These are phyloP conservation scores for Nothocercus julius DNA, from an alignment of 2,113 vertebrate species.

Conservation along the genomic window DNA sequence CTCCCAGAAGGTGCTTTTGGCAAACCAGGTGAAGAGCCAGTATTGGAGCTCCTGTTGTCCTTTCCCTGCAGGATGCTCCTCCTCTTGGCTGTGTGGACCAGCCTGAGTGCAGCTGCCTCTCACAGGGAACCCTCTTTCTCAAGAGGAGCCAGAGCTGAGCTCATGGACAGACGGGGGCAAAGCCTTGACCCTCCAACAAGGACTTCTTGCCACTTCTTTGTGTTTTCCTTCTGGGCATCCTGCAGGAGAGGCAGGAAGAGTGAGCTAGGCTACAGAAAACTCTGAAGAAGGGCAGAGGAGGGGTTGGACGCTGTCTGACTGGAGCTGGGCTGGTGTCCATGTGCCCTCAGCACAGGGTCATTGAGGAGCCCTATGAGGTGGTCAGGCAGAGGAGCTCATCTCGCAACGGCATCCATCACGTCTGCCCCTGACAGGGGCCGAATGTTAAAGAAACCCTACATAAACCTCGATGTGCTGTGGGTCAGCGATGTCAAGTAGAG, in stretches of 20 bases:
- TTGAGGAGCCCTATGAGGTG: rapidly evolving
- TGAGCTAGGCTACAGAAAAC: not conserved
- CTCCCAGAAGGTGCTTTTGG: not conserved
- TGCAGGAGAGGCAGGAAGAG: not conserved
- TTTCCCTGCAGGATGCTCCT: not conserved
- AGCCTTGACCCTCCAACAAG: not conserved
- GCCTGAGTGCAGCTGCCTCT: not conserved
- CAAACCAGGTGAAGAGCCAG: not conserved
- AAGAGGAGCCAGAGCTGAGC: rapidly evolving
- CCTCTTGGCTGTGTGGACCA: not conserved
- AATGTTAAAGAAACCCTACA: constrained; percentile 58
- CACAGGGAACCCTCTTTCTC: not conserved
- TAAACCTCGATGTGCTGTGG: constrained; percentile 40
- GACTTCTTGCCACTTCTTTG: not conserved
- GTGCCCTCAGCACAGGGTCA: no score
- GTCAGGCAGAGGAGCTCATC: not conserved
- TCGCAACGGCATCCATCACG: not conserved
- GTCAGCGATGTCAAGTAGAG: constrained; percentile 61
- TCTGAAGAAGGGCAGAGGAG: not conserved
- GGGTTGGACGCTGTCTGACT: rapidly evolving
- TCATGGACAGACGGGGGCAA: rapidly evolving
- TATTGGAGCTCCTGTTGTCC: not conserved
- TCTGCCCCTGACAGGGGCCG: constrained; percentile 22
- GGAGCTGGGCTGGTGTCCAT: not conserved
- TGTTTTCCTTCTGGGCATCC: not conserved